These are phyloP conservation scores for Syrmaticus mikado DNA, from an alignment of 2,113 vertebrate species.

Conservation along the genomic window DNA sequence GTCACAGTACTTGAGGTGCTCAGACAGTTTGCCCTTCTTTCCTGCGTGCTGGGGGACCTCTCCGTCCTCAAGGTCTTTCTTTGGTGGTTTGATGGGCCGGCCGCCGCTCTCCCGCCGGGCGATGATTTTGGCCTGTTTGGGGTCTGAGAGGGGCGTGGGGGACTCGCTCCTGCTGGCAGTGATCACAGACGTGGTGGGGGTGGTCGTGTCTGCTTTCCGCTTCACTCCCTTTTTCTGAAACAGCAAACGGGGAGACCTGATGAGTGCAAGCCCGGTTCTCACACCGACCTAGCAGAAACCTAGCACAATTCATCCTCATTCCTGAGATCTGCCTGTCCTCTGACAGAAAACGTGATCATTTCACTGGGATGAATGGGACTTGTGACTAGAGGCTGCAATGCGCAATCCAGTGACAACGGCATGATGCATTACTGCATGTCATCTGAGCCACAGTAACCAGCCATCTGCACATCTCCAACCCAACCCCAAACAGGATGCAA, in stretches of 20 bases:
- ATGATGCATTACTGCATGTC: neutral
- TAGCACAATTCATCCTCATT: neutral
- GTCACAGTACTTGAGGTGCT: conserved; percentile 90
- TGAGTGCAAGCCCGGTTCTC: accelerated
- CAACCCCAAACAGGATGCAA: neutral
- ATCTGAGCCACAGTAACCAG: conserved; percentile 56
- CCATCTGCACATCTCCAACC: neutral
- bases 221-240: conserved; percentile 97
- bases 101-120: conserved; percentile 83
- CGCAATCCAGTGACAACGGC: neutral
- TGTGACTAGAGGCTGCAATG: neutral
- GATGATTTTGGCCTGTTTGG: conserved; percentile 86
- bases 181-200: conserved; percentile 94
- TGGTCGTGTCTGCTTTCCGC: conserved; percentile 95
- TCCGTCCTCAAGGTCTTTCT: conserved; percentile 83
- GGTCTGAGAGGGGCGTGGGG: conserved; percentile 76
- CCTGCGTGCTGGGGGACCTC: conserved; percentile 77
- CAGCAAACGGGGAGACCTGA: accelerated
- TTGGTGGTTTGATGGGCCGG: conserved; percentile 87
- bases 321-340: neutral
- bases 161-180: conserved; percentile 82
- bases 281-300: neutral
- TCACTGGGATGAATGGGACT: neutral
- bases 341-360: neutral
- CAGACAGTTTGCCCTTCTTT: conserved; percentile 81